These are phyloP conservation scores for Candoia aspera DNA, from an alignment of 2,113 vertebrate species.

Conservation along the genomic window DNA sequence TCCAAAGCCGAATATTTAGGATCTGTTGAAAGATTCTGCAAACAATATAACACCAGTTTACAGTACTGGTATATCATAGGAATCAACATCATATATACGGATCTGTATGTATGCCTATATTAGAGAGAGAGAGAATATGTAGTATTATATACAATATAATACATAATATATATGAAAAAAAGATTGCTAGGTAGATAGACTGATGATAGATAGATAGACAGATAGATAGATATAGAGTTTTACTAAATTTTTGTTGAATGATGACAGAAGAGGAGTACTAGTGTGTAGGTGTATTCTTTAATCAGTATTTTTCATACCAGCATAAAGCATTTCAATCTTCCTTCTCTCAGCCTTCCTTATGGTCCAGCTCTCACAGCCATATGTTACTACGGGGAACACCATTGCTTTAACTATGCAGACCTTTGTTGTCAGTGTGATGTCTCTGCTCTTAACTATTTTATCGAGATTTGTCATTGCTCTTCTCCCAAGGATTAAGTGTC, in stretches of 20 bases:
- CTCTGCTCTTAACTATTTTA: too few species aligned
- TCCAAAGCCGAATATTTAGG: background rate
- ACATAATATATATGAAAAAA: background rate
- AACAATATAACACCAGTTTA: background rate
- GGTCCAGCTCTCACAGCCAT: too few species aligned
- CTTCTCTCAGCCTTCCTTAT: too few species aligned
- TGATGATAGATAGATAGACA: background rate
- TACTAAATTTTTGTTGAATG: background rate
- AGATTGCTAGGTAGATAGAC: background rate
- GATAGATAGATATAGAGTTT: background rate
- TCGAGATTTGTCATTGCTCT: too few species aligned
- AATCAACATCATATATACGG: background rate
- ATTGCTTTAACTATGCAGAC: too few species aligned
- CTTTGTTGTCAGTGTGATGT: too few species aligned
- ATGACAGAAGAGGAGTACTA: background rate
- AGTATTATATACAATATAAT: background rate
- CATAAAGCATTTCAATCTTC: background rate
- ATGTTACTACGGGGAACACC: too few species aligned
- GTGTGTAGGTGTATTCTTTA: background rate
- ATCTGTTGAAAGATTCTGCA: slow-evolving; percentile 22
- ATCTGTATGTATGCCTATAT: background rate
- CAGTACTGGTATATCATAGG: background rate
- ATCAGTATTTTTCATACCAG: background rate
- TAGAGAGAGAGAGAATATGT: background rate
- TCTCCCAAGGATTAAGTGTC: too few species aligned